phyloP scores from a whole-genome alignment of 2,113 vertebrate species.

The Pelvicachromis taeniatus region DNA sequence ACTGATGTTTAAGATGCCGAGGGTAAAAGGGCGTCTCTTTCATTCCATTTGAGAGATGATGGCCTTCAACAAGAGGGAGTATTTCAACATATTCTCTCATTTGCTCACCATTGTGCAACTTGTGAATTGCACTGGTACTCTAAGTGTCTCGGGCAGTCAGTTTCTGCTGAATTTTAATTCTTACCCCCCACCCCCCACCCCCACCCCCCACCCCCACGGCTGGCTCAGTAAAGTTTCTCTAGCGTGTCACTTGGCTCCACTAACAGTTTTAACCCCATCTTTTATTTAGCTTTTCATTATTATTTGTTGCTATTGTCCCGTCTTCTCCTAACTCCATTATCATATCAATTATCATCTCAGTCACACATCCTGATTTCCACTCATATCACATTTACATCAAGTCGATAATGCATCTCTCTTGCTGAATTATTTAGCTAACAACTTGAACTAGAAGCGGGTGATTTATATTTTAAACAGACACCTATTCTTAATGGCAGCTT shows the following conservation, averaged over 20 bases:
- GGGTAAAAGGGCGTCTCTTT: conserved; percentile 28
- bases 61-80: conserved; percentile 2
- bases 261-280: conserved; percentile 71
- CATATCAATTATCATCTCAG: conserved; percentile 76
- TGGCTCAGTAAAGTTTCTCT: background rate
- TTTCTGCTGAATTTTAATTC: background rate
- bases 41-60: conserved; percentile 11
- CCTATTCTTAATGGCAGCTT: conserved; percentile 70
- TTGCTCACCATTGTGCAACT: background rate
- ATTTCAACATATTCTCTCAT: conserved; percentile 17
- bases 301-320: conserved; percentile 71
- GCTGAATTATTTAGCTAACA: conserved; percentile 76
- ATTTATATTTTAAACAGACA: conserved; percentile 78
- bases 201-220: background rate
- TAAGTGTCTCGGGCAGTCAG: background rate
- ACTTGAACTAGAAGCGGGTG: conserved; percentile 66
- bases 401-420: conserved; percentile 69
- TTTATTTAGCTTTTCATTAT: conserved; percentile 73
- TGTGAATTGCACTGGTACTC: background rate
- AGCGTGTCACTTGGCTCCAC: conserved; percentile 39
- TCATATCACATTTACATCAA: conserved; percentile 75
- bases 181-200: background rate
- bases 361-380: conserved; percentile 71
- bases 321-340: conserved; percentile 65
- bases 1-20: conserved; percentile 35